phyloP scores from a whole-genome alignment of 2,888 invertebrate species.

The Bombylius major region DNA sequence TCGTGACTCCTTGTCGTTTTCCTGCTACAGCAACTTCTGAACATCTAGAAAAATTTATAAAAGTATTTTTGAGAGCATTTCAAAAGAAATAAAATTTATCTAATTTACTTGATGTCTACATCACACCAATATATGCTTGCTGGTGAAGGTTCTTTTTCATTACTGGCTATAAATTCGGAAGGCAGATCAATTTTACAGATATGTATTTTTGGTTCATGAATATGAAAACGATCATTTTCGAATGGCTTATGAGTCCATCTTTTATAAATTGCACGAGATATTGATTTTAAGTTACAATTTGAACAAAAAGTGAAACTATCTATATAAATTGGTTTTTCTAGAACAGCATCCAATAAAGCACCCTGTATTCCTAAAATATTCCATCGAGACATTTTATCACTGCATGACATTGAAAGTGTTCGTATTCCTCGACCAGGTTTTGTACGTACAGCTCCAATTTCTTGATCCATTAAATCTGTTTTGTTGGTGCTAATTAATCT shows the following conservation, averaged over 20 bases:
- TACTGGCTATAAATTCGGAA: conserved; percentile 37
- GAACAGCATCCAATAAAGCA: conserved; percentile 54
- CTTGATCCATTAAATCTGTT: conserved; percentile 46
- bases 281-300: conserved; percentile 45
- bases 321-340: conserved; percentile 55
- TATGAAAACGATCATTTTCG: conserved; percentile 14
- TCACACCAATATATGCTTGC: conserved; percentile 49
- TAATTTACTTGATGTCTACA: not conserved
- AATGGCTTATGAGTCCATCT: conserved; percentile 26
- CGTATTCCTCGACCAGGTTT: conserved; percentile 86
- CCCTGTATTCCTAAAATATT: conserved; percentile 76
- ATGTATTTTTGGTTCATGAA: conserved; percentile 23
- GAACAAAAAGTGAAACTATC: conserved; percentile 58
- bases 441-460: conserved; percentile 58
- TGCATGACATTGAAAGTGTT: conserved; percentile 83
- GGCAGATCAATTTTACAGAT: conserved; percentile 8
- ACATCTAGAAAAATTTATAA: conserved; percentile 39
- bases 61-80: not conserved
- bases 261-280: conserved; percentile 42
- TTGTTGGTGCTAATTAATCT: conserved; percentile 52
- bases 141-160: conserved; percentile 41
- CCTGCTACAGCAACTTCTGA: conserved; percentile 66
- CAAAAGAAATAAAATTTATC: too few species aligned
- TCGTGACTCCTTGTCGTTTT: conserved; percentile 63
- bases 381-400: conserved; percentile 90